Evolutionary conservation across 2,888 invertebrate species (phyloP).

Genomic region (Chromoteleia sp.): DNA sequence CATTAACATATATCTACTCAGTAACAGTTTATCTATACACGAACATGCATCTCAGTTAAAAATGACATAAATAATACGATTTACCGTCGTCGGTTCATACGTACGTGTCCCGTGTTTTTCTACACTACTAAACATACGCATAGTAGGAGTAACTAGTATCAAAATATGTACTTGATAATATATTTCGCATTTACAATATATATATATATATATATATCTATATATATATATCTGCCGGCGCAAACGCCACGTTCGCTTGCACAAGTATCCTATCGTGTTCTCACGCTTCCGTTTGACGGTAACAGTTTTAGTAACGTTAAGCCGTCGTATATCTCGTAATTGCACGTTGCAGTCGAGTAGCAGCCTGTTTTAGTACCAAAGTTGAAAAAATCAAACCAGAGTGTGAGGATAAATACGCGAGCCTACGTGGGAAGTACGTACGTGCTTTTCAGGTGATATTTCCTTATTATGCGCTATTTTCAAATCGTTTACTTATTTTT

Average conservation of each 20-base stretch:
- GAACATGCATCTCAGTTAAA: slow-evolving; percentile 53
- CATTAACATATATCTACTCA: slow-evolving; percentile 38
- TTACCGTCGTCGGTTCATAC: slow-evolving; percentile 26
- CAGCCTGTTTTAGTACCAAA: slow-evolving; percentile 68
- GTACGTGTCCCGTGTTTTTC: slow-evolving; percentile 52
- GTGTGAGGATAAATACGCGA: slow-evolving; percentile 66
- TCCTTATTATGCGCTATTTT: slow-evolving; percentile 39
- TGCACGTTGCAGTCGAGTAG: slow-evolving; percentile 71
- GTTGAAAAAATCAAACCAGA: slow-evolving; percentile 62
- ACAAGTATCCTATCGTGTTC: slow-evolving; percentile 69
- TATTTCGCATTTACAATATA: slow-evolving; percentile 56
- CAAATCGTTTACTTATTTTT: slow-evolving; percentile 32
- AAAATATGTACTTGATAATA: slow-evolving; percentile 66
- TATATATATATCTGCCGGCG: slow-evolving; percentile 39
- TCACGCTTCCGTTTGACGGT: slow-evolving; percentile 75
- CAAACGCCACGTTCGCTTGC: slow-evolving; percentile 34
- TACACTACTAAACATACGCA: slow-evolving; percentile 44
- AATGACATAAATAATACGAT: slow-evolving; percentile 59
- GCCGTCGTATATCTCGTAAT: slow-evolving; percentile 74
- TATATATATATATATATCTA: slow-evolving; percentile 18
- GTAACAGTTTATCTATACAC: slow-evolving; percentile 46
- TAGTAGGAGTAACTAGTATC: slow-evolving; percentile 65
- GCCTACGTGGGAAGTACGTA: slow-evolving; percentile 66
- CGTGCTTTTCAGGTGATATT: slow-evolving; percentile 54
- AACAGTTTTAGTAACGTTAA: slow-evolving; percentile 70